These are phyloP conservation scores for Bungarus multicinctus DNA, from an alignment of 2,113 vertebrate genomes.

Conservation along the genomic window DNA sequence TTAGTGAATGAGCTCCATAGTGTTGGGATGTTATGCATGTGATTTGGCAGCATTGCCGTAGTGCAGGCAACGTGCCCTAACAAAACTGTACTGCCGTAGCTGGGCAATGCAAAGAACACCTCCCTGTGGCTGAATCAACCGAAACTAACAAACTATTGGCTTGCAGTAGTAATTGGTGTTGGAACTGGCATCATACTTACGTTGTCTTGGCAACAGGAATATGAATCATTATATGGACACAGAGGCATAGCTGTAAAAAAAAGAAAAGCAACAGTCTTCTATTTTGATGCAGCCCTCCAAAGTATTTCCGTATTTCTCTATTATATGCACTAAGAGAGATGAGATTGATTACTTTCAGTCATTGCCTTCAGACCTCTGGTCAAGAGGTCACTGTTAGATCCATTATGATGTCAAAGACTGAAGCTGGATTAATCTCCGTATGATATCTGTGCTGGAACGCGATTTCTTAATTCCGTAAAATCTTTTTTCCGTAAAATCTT, in stretches of 20 bases:
- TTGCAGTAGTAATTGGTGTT: background rate
- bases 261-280: background rate
- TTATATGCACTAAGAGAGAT: background rate
- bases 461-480: background rate
- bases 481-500: background rate
- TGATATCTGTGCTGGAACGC: background rate
- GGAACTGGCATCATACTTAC: background rate
- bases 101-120: background rate
- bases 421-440: background rate
- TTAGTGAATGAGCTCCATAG: background rate
- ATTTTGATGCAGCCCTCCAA: background rate
- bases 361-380: background rate
- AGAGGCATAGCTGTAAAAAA: background rate
- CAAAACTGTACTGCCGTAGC: background rate
- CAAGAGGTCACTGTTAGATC: background rate
- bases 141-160: background rate
- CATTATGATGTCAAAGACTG: background rate
- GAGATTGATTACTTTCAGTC: too few relatives aligned
- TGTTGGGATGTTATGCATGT: background rate
- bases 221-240: background rate
- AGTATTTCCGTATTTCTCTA: background rate
- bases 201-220: slow-evolving; percentile 7
- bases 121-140: background rate
- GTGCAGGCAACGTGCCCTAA: background rate
- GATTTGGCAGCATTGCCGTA: background rate